Base-by-base conservation (phyloP, 2,888 invertebrate species). In the Rotaria socialis region DNA sequence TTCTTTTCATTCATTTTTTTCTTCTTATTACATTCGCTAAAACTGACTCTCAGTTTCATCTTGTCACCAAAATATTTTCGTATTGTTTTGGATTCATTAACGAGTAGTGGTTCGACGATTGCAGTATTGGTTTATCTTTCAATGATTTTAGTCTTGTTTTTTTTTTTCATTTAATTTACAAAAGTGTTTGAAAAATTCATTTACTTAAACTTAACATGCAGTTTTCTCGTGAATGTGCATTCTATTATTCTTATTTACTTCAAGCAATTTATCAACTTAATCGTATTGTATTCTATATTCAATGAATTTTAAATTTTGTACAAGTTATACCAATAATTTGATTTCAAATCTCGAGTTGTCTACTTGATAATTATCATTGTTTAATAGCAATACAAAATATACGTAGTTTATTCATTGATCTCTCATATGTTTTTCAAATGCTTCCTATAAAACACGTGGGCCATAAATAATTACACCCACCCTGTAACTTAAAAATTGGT, bases 261-360 rank as follows among this genome's bases (percentile, higher is more conserved):
- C 80, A 80, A n/a, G 47, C 80, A 19, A 24, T 47, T n/a, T 80
- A 80, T 80, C 80, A 47, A 24, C n/a, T 75, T 24, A 24, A 35
- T n/a, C 47, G 47, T 24, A 80, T 47, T 47, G 22, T 24, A 7
- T 24, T 47, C 0, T n/a, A 24, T 47, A 8, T 43, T n/a, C 80
- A 43, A 47, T 80, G 47, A 35, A 3, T 43, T 47, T 8, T 47
- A 7, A 80, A 47, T 80, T 47, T 80, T 47, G 0, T 80, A 80
- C 80, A 80, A 80, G 80, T 80, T n/a, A 80, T 75, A 75, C 75
- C 75, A 43, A 24, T 75, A 10, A 14, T 75, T 43, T 24, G 41
- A 43, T 22, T 75, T 41, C 1, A 22, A 41, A 75, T 43, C 22
- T 75, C 43, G 8, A 22, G 43, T 22, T 75, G 43, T 75, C 75